A percentile compares a stretch with the other conserved stretches of the same genome.
These are phyloP conservation scores for Drosophila bocqueti DNA, from an alignment of 1,140 invertebrate genomes.

Conservation along the genomic window DNA sequence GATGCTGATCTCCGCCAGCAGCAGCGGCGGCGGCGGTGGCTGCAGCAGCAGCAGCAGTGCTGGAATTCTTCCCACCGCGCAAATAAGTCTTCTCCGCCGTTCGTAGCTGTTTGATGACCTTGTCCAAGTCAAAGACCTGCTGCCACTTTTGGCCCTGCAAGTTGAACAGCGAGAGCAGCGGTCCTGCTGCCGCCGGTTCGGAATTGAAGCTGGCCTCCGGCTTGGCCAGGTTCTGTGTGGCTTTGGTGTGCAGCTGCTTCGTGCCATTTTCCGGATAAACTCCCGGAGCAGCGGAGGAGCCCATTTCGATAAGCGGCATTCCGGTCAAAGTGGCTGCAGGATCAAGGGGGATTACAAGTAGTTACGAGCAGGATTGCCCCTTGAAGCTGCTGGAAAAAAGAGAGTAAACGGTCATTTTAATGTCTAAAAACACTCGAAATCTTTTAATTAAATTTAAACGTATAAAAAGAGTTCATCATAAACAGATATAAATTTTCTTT, in stretches of 20 bases:
- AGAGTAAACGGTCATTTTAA: neutral
- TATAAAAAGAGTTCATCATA: neutral
- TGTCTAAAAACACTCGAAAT: too few species aligned
- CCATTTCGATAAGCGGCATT: slow-evolving; percentile 74
- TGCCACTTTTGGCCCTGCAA: slow-evolving; percentile 79
- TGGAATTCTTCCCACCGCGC: slow-evolving; percentile 51
- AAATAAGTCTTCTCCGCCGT: slow-evolving; percentile 71
- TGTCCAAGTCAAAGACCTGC: slow-evolving; percentile 75
- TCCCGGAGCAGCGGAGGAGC: slow-evolving; percentile 28
- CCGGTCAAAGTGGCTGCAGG: slow-evolving; percentile 13
- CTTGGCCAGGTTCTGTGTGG: slow-evolving; percentile 28
- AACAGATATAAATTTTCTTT: neutral
- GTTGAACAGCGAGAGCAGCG: slow-evolving; percentile 36
- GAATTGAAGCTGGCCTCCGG: slow-evolving; percentile 19
- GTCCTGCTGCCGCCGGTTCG: slow-evolving; percentile 6
- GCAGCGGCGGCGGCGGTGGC: slow-evolving; percentile 3
- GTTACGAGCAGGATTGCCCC: slow-evolving; percentile 42
- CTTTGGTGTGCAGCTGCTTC: slow-evolving; percentile 28
- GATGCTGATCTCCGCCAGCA: slow-evolving; percentile 13
- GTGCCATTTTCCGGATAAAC: slow-evolving; percentile 63
- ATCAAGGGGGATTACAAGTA: slow-evolving; percentile 17
- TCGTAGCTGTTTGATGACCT: slow-evolving; percentile 77
- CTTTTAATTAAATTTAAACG: neutral
- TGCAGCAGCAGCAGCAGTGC: neutral
- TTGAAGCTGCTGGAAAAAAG: slow-evolving; percentile 33